Evolutionary conservation across 2,888 invertebrate species (phyloP).

Genomic region (Cheilosia soror): DNA sequence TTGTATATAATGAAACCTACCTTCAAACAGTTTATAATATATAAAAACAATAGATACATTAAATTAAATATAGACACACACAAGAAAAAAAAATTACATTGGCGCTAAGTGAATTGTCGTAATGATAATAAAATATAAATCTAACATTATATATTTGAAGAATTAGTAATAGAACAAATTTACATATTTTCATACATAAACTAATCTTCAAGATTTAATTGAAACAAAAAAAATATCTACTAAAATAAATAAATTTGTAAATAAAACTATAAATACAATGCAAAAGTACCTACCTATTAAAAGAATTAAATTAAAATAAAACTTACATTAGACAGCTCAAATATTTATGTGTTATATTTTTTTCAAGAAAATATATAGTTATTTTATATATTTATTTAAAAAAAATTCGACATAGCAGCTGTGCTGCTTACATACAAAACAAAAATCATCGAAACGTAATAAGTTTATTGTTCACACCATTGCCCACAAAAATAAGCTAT

Average conservation of each 20-base stretch:
- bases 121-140: constrained; percentile 64
- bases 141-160: constrained; percentile 65
- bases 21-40: constrained; percentile 54
- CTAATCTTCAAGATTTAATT: constrained; percentile 68
- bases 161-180: constrained; percentile 56
- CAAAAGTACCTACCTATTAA: constrained; percentile 70
- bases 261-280: constrained; percentile 65
- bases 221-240: constrained; percentile 51
- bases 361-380: constrained; percentile 40
- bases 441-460: constrained; percentile 65
- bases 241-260: constrained; percentile 57
- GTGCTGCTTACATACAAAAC: constrained; percentile 44
- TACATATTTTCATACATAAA: constrained; percentile 73
- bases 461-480: constrained; percentile 45
- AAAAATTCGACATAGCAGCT: constrained; percentile 47
- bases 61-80: constrained; percentile 39
- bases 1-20: constrained; percentile 65
- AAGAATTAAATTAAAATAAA: constrained; percentile 36
- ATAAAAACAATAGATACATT: constrained; percentile 43
- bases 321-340: constrained; percentile 61
- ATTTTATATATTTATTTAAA: constrained; percentile 52
- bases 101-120: constrained; percentile 71
- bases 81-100: constrained; percentile 31
- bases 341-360: constrained; percentile 70
- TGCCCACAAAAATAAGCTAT: constrained; percentile 7